These are phyloP conservation scores for Goniozus legneri DNA, from an alignment of 1,140 invertebrate genomes.

Conservation along the genomic window DNA sequence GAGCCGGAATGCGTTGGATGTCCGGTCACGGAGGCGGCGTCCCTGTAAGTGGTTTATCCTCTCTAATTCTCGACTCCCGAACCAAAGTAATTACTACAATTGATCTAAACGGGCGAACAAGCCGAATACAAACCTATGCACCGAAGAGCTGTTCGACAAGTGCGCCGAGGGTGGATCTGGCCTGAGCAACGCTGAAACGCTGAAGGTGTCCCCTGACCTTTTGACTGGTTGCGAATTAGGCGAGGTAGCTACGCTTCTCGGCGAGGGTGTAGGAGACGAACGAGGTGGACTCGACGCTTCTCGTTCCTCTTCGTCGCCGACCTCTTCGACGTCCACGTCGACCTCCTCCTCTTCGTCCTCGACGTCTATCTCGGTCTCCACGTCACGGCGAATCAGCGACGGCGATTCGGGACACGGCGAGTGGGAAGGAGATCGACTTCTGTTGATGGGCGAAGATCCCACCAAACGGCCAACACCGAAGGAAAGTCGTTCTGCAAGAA, in stretches of 20 bases:
- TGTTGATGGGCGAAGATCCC: constrained; percentile 42
- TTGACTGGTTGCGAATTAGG: constrained; percentile 19
- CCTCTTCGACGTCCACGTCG: constrained; percentile 50
- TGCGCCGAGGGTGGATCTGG: constrained; percentile 66
- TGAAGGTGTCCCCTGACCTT: constrained; percentile 70
- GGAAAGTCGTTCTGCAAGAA: constrained; percentile 41
- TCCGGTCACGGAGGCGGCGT: constrained; percentile 47
- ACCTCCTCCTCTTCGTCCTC: constrained; percentile 45
- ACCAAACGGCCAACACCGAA: constrained; percentile 51
- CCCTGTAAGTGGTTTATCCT: constrained; percentile 32
- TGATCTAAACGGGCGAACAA: no score
- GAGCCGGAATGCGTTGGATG: constrained; percentile 23
- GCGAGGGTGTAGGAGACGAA: constrained; percentile 42
- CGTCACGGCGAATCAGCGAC: constrained; percentile 34
- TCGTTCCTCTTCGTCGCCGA: constrained; percentile 49
- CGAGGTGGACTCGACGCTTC: constrained; percentile 42
- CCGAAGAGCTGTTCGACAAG: constrained; percentile 51
- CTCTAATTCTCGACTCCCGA: no score
- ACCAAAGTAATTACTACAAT: no score
- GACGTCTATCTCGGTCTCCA: constrained; percentile 47
- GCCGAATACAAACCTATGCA: constrained; percentile 4
- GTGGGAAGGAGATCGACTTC: constrained; percentile 47
- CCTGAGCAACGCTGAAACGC: constrained; percentile 71
- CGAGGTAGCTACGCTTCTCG: constrained; percentile 30
- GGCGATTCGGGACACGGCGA: constrained; percentile 33